These are phyloP conservation scores for Clarias batrachus DNA, from an alignment of 2,113 vertebrate species.

Conservation along the genomic window DNA sequence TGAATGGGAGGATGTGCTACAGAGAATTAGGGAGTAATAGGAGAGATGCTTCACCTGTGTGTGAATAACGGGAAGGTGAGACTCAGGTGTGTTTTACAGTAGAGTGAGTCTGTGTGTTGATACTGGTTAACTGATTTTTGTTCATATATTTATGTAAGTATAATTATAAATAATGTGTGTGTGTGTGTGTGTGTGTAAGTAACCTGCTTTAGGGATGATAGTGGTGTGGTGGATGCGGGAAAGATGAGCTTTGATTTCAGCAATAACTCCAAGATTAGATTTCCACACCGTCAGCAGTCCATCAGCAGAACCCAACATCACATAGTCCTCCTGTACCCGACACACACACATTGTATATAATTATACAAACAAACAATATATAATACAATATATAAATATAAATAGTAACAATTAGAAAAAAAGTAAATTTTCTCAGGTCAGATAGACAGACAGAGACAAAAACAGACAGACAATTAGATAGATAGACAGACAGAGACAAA, in stretches of 20 bases:
- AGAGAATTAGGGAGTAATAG: neutral
- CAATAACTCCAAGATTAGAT: slow-evolving; percentile 67
- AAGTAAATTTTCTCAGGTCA: neutral
- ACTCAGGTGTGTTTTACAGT: neutral
- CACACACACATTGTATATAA: neutral
- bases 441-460: neutral
- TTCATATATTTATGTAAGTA: neutral
- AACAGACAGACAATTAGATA: neutral
- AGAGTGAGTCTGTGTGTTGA: neutral
- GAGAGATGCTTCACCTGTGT: neutral
- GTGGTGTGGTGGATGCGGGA: slow-evolving; percentile 73
- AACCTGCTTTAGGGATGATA: slow-evolving; percentile 55
- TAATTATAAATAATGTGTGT: neutral
- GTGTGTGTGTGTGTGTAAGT: slow-evolving; percentile 10
- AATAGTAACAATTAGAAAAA: neutral
- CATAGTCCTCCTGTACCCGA: slow-evolving; percentile 69
- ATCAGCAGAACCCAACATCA: slow-evolving; percentile 73
- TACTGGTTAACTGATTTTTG: neutral
- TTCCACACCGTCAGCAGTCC: slow-evolving; percentile 82
- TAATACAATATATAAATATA: neutral
- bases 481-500: neutral
- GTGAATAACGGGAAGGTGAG: neutral
- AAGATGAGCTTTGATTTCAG: slow-evolving; percentile 77
- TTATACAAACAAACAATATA: neutral
- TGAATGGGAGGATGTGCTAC: neutral